Base-by-base conservation (phyloP, 2,888 invertebrate genomes). In the Hyalella azteca region DNA sequence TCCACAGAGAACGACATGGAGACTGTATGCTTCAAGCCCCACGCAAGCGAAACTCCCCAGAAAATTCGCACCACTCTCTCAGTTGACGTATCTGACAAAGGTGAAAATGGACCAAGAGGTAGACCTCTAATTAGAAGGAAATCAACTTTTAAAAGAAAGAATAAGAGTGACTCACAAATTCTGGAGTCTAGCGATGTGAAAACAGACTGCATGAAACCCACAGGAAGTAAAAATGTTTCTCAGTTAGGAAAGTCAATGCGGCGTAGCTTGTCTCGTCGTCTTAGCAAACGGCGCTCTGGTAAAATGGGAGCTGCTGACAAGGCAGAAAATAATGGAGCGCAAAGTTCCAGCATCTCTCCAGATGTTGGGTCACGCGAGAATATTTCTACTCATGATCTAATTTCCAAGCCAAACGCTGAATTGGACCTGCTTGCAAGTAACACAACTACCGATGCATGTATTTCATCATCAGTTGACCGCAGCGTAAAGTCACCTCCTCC, bases 91-190 rank as follows among this genome's bases (percentile, higher is more conserved):
- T 59, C 59, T 59, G 11, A 59, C 29, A 59, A 59, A 59, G 22
- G 22, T 15, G 59, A 7, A 9, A 11, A 9, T 9, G 45, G 15
- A 45, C 45, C 11, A 41, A 75, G 75, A 45, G 36, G 45, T 0
- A n/a, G 40, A 22, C n/a, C 32, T 4, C 45, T 75, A 22, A 26
- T 75, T 22, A 41, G 75, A 75, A 5, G 75, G 22, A 75, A 75
- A 45, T 75, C 75, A 1, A 26, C 75, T 13, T 41, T 73, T 5
- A 40, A 41, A 45, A n/a, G 26, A 26, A 75, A 75, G 40, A 4
- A 39, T n/a, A 75, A 75, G 36, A 41, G 75, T 22, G 75, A 75
- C 29, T 75, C 75, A 13, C 4, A 39, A 26, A 75, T 39, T 26
- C 36, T 75, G 19, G 45, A 75, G n/a, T n/a, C 22, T 36, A 39